These are phyloP conservation scores for Serinus canaria DNA, from an alignment of 2,113 vertebrate species.

Conservation along the genomic window DNA sequence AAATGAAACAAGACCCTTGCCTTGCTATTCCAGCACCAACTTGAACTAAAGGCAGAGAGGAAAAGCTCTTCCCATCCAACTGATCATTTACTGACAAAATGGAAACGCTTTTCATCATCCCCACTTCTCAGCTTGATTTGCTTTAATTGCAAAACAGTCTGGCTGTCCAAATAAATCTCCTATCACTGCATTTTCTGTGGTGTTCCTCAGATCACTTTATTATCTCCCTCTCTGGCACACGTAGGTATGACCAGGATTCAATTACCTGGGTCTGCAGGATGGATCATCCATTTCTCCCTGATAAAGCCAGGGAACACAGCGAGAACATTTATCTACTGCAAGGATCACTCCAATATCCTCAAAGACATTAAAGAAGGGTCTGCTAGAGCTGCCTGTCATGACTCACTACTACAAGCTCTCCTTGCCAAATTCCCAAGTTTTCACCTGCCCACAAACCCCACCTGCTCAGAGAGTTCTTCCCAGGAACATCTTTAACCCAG, in stretches of 20 bases:
- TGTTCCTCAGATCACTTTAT: not conserved
- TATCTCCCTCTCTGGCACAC: not conserved
- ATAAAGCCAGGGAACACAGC: not conserved
- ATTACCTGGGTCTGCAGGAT: not conserved
- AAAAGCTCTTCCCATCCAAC: not conserved
- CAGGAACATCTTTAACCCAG: not conserved
- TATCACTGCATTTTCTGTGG: not conserved
- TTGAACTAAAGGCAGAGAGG: not conserved
- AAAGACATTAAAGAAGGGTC: not conserved
- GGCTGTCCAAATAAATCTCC: not conserved
- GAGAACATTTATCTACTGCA: not conserved
- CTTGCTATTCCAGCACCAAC: not conserved
- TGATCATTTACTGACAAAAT: not conserved
- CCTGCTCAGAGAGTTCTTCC: not conserved
- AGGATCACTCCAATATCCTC: not conserved
- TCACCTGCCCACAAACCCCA: not conserved
- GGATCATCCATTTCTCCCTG: not conserved
- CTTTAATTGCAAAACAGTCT: not conserved
- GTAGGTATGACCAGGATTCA: not conserved
- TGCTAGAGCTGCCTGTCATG: not conserved
- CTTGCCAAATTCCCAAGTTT: not conserved
- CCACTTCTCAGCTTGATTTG: not conserved
- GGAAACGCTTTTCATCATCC: not conserved
- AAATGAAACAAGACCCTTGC: fast-evolving
- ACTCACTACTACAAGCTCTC: not conserved